Evolutionary conservation across 2,797 vertebrate species (phyloP).

Genomic region (Odontamblyopus rebecca): DNA sequence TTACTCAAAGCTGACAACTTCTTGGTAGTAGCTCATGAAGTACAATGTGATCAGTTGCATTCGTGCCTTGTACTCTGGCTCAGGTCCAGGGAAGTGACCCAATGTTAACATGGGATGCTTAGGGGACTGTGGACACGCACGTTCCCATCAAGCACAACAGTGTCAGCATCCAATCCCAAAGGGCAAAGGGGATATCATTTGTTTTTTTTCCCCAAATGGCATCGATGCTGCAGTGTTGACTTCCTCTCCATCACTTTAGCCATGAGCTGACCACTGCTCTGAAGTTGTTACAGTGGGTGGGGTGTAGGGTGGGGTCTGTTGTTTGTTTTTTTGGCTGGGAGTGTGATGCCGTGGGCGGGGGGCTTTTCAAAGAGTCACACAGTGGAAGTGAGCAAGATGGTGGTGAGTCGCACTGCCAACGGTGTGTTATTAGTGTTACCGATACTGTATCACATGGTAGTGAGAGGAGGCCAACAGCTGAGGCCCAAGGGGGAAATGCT

Average conservation of each 20-base stretch:
- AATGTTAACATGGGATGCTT: conserved; percentile 15
- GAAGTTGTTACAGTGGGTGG: conserved; percentile 68
- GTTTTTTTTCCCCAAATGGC: conserved; percentile 21
- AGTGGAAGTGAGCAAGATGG: conserved; percentile 13
- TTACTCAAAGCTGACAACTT: conserved; percentile 2
- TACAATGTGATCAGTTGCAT: conserved; percentile 16
- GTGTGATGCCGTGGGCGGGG: conserved; percentile 44
- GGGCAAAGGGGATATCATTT: conserved; percentile 36
- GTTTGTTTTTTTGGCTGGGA: conserved; percentile 65
- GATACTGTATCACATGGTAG: conserved; percentile 40
- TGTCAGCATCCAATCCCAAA: conserved; percentile 17
- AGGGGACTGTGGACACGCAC: conserved; percentile 21
- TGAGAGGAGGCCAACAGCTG: conserved; percentile 24
- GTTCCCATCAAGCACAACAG: conserved; percentile 46
- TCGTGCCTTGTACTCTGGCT: conserved; percentile 35
- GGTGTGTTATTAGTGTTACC: conserved; percentile 27
- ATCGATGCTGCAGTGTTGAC: conserved; percentile 24
- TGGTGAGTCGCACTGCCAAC: conserved; percentile 17
- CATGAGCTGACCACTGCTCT: conserved; percentile 71
- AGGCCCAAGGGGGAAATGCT: conserved; percentile 35
- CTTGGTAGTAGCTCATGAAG: conserved; percentile 13
- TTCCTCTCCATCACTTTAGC: conserved; percentile 41
- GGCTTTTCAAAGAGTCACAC: conserved; percentile 30
- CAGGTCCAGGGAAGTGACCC: conserved; percentile 34
- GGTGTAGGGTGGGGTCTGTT: conserved; percentile 61